phyloP scores from a whole-genome alignment of 2,113 vertebrate genomes.

The Tetrao urogallus region DNA sequence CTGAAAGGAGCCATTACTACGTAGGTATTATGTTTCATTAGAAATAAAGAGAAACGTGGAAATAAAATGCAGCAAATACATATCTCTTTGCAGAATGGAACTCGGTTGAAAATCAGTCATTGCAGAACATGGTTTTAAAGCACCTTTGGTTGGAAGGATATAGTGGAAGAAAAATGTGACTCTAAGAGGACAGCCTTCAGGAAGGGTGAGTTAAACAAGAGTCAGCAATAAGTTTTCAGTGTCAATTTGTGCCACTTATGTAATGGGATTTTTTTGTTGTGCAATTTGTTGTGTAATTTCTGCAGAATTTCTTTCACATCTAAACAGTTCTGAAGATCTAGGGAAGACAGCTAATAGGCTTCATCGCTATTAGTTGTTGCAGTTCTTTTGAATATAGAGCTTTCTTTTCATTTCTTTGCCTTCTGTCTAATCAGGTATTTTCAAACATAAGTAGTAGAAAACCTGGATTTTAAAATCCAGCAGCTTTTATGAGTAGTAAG shows the following conservation, averaged over 20 bases:
- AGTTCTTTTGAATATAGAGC: background rate
- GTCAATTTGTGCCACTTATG: background rate
- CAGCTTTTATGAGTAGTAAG: background rate
- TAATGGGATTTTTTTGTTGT: background rate
- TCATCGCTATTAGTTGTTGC: background rate
- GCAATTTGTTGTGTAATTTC: background rate
- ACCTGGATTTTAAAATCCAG: background rate
- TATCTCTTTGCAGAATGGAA: background rate
- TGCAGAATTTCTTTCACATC: background rate
- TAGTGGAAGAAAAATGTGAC: background rate
- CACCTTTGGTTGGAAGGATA: background rate
- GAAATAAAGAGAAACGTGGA: background rate
- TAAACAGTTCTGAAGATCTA: background rate
- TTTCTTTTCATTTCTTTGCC: background rate
- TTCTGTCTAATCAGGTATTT: background rate
- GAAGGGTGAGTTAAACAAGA: background rate
- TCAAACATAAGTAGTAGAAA: background rate
- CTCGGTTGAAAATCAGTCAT: background rate
- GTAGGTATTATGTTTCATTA: background rate
- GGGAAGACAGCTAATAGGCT: background rate
- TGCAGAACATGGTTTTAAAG: background rate
- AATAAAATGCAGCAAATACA: background rate
- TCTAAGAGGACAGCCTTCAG: background rate
- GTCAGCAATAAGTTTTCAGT: background rate
- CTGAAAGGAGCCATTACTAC: background rate